phyloP scores from a whole-genome alignment of 1,140 invertebrate species.

The Andrena cerasifolii region DNA sequence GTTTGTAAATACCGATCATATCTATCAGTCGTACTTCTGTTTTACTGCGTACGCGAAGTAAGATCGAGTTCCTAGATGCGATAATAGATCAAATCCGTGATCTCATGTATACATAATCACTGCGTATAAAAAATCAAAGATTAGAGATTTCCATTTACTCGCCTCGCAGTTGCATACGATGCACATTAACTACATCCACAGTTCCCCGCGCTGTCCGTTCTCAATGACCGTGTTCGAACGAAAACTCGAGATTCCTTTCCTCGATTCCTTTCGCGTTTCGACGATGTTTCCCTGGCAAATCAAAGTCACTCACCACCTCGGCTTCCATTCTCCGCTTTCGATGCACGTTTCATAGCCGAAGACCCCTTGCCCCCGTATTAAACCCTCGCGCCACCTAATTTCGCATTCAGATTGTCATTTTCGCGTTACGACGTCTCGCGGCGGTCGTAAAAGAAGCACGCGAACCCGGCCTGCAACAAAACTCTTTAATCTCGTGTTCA shows the following conservation, averaged over 20 bases:
- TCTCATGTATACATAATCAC: too few relatives aligned
- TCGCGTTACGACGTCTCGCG: slow-evolving; percentile 23
- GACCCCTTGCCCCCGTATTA: neutral
- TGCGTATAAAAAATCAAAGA: too few relatives aligned
- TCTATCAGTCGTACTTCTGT: too few relatives aligned
- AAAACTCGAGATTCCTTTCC: neutral
- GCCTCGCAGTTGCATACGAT: too few relatives aligned
- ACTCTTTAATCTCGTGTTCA: slow-evolving; percentile 39
- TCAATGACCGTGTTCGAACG: neutral
- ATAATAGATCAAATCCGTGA: too few relatives aligned
- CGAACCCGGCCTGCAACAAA: neutral
- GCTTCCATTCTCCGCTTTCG: neutral
- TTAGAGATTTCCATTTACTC: too few relatives aligned
- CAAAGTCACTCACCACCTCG: neutral
- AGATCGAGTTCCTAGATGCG: too few relatives aligned
- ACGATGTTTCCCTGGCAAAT: neutral
- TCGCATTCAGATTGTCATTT: slow-evolving; percentile 52
- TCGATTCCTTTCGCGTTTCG: neutral
- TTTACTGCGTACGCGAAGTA: too few relatives aligned
- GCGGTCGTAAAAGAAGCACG: slow-evolving; percentile 14
- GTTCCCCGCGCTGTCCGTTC: neutral
- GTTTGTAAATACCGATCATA: too few relatives aligned
- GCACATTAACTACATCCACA: neutral
- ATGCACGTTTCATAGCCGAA: slow-evolving; percentile 24
- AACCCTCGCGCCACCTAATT: slow-evolving; percentile 31